phyloP scores from a whole-genome alignment of 2,888 invertebrate genomes.

The Trichogramma dendrolimi region DNA sequence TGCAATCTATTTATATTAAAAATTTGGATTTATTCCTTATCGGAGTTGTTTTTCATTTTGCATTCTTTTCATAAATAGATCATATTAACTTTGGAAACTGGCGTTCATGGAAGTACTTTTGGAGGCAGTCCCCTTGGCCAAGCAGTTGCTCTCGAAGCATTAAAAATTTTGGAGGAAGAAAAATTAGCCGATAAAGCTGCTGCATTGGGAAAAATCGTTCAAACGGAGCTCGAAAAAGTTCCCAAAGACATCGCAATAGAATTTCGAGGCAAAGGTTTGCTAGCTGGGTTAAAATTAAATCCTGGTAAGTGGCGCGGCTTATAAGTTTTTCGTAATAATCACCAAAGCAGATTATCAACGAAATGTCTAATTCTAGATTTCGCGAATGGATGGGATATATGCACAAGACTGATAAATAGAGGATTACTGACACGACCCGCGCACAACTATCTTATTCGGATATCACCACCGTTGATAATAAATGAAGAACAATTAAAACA shows the following conservation, averaged over 20 bases:
- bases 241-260: conserved; percentile 62
- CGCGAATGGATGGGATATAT: conserved; percentile 64
- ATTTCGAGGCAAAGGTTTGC: conserved; percentile 72
- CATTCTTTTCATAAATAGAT: conserved; percentile 33
- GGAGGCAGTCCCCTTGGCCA: conserved; percentile 80
- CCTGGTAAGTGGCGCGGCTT: conserved; percentile 53
- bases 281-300: conserved; percentile 73
- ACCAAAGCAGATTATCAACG: background rate
- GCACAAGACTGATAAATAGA: conserved; percentile 60
- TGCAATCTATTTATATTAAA: conserved; percentile 45
- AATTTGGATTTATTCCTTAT: conserved; percentile 55
- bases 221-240: conserved; percentile 60
- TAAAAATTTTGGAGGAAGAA: conserved; percentile 72
- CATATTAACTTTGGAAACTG: conserved; percentile 45
- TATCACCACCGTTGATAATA: conserved; percentile 69
- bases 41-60: background rate
- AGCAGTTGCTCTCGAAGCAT: conserved; percentile 68
- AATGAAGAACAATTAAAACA: conserved; percentile 59
- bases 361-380: conserved; percentile 52
- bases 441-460: conserved; percentile 67
- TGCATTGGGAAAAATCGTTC: conserved; percentile 65
- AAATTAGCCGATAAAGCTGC: conserved; percentile 69
- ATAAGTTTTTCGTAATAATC: background rate
- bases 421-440: conserved; percentile 71
- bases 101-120: conserved; percentile 77